Conservation (phyloP, 2,797 vertebrate species). For the Pelochelys cantorii region DNA sequence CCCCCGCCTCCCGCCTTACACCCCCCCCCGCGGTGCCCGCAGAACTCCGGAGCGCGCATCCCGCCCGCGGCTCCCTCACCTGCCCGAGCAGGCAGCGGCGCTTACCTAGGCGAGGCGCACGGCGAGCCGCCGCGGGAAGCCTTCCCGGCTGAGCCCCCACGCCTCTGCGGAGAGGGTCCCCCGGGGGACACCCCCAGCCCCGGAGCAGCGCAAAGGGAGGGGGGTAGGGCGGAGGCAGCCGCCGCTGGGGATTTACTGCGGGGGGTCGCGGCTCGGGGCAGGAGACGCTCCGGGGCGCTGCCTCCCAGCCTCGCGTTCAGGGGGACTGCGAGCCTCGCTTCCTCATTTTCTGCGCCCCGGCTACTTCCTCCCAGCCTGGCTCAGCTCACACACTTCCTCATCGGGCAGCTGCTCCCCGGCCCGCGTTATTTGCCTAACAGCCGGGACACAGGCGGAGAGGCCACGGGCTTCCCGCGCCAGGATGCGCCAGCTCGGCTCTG, state of each 20-base stretch:
- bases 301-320: neutral
- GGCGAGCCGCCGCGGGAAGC: neutral
- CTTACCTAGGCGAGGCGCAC: neutral
- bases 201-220: neutral
- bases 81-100: neutral
- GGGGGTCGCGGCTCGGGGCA: rapidly evolving
- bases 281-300: neutral
- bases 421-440: neutral
- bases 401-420: neutral
- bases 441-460: rapidly evolving
- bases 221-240: neutral
- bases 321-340: conserved; percentile 23
- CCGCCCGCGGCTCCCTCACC: neutral
- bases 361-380: conserved; percentile 59
- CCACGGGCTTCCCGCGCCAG: rapidly evolving
- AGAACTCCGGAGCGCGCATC: no score
- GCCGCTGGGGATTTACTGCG: neutral
- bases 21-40: no score
- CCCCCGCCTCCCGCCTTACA: neutral
- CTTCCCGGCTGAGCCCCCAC: neutral
- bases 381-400: neutral
- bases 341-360: conserved; percentile 63
- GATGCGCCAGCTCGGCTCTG: neutral
- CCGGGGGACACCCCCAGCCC: neutral
- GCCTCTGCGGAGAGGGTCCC: neutral